Evolutionary conservation across 1,140 invertebrate species (phyloP), one percentile per base, ranked within the genome.

Genomic region (Drosophila kurseongensis): DNA sequence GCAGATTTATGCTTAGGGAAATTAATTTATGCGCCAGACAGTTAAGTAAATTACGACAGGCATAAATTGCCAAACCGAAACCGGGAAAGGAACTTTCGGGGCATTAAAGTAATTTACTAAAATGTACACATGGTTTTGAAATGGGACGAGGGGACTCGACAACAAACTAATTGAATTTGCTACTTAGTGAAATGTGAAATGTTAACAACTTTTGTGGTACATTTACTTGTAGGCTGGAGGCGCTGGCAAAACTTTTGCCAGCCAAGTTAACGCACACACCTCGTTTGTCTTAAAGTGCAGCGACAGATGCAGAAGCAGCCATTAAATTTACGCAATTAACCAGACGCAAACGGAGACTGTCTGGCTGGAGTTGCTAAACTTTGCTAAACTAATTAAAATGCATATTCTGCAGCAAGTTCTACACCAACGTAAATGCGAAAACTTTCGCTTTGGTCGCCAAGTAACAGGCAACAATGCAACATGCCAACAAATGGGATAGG

Each of bases 321-420:
- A 81, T 85, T 85, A 85, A 85, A 86, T 85, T 86, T 83, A 66
- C 63, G 75, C 84, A 88, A 86, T 88, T 86, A 86, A 86, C 83
- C 83, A 86, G 79, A 79, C 75, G 75, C 65, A 41, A 72, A 78
- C 66, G 60, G 59, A 45, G 61, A 57, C 47, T 51, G 23, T 58
- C 69, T 83, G 51, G 44, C 56, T 29, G 66, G 27, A 67, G 74
- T 69, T 58, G 47, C 83, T 44, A 32, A 86, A 86, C 83, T 86
- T 83, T 78, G 72, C 83, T 86, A 86, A 86, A 86, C 83, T 86
- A 86, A 86, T 86, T 86, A 86, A 86, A 86, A 86, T 88, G 84
- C 83, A 86, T 86, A 86, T 86, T 86, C 82, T 86, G 66, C 55
- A 36, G 38, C 36, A 52, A 52, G 8, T 52, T 52, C 56, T 14